Evolutionary conservation across 1,140 invertebrate genomes (phyloP), one percentile per base, ranked within the genome.

Genomic region (Heliconius congener): DNA sequence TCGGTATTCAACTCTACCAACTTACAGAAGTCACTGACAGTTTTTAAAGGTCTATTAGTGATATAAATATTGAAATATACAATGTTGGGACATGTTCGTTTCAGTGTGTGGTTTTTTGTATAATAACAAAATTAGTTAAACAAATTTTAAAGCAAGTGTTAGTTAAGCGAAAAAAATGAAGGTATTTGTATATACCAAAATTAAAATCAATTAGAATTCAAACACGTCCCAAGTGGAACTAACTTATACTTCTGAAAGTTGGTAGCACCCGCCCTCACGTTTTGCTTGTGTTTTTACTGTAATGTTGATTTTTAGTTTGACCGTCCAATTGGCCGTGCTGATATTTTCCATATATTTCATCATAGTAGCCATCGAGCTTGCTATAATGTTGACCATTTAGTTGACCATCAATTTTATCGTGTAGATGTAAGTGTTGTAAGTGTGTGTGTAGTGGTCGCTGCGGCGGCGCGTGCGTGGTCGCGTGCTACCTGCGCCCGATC

Each of bases 401-500:
- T n/a, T 55, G 19, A 18, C 30, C 27, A 52, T 77, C 19, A 66
- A 23, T 73, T 27, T 23, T 66, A 52, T 70, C 66, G 30, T 70
- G 78, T 55, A 79, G 76, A 71, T 74, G 80, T 71, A 70, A 78
- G 73, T 52, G 77, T 11, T 78, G 46, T 46, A 16, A 16, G 42
- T 46, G 13, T 16, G 13, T 46, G 42, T 46, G 55, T 73, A 30
- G 52, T 79, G 77, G 78, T 80, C 76, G 11, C 60, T 75, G 42
- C 30, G 60, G 74, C 79, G 77, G 80, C 57, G 78, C 74, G 85
- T 75, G 79, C 81, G 79, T 82, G 27, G 79, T 72, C 82, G 86
- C 73, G 87, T 92, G 94, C 95, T 96, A 96, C 95, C 95, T 95
- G 86, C 95, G 95, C 81, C 95, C 95, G 78, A 96, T 95, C 6